phyloP scores from a whole-genome alignment of 2,797 vertebrate species.

The Mormyrus proboscirostris region DNA sequence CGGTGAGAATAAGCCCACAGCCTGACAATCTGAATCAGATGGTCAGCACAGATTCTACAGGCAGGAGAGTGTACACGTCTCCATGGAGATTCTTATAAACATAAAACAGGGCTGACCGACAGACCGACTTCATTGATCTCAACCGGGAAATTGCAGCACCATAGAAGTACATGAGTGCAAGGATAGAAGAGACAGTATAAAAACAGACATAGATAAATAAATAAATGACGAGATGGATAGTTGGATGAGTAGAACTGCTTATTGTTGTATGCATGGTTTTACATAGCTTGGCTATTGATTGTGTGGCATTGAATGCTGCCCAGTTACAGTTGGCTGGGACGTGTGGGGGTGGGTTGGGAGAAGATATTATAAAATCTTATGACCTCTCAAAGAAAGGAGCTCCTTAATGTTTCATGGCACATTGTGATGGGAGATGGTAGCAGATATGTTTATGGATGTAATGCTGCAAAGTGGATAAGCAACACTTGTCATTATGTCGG shows the following conservation, averaged over 20 bases:
- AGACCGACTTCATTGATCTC: background rate
- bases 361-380: background rate
- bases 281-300: background rate
- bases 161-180: background rate
- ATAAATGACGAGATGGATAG: background rate
- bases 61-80: background rate
- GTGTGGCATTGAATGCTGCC: background rate
- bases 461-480: background rate
- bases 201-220: background rate
- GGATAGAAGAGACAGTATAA: background rate
- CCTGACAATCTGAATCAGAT: background rate
- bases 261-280: background rate
- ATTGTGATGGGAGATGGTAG: background rate
- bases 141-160: background rate
- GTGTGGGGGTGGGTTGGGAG: background rate
- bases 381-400: background rate
- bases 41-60: background rate
- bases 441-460: background rate
- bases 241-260: background rate
- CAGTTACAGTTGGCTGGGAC: background rate
- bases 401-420: background rate
- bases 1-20: background rate
- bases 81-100: background rate
- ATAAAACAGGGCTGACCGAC: background rate
- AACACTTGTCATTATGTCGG: background rate